Evolutionary conservation across 2,888 invertebrate species (phyloP).

Genomic region (Epinotia bilunana): DNA sequence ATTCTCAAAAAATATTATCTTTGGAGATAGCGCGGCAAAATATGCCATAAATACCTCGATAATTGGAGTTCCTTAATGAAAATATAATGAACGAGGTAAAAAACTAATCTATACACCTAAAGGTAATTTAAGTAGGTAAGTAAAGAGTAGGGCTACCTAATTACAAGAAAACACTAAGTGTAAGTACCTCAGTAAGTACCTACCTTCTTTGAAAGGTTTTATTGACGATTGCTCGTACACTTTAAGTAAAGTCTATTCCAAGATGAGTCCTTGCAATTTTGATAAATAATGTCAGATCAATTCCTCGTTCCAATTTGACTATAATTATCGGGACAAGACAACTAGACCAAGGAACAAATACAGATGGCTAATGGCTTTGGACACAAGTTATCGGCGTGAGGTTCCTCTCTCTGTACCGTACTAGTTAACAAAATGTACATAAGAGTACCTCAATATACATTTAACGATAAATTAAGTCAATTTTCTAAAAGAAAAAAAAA

Average conservation of each 20-base stretch:
- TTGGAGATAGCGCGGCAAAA: constrained; percentile 52
- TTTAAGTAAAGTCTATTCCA: background rate
- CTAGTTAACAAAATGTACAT: no score
- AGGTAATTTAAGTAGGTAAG: constrained; percentile 1
- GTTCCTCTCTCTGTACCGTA: no score
- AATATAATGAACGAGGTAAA: constrained; percentile 33
- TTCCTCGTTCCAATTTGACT: no score
- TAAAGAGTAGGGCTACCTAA: background rate
- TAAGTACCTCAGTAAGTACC: background rate
- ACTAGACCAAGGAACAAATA: no score
- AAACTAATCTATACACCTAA: constrained; percentile 7
- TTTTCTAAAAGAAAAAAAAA: no score
- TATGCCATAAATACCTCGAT: constrained; percentile 50
- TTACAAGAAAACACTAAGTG: background rate
- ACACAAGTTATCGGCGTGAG: no score
- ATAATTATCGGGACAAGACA: no score
- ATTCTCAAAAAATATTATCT: constrained; percentile 54
- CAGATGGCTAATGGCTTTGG: no score
- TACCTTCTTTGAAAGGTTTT: background rate
- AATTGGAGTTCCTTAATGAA: constrained; percentile 31
- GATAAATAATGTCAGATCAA: no score
- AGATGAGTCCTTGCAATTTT: no score
- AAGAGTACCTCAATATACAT: no score
- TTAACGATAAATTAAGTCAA: no score
- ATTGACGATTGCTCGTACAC: background rate